Evolutionary conservation across 2,888 invertebrate genomes (phyloP).

Genomic region (Aelia acuminata): DNA sequence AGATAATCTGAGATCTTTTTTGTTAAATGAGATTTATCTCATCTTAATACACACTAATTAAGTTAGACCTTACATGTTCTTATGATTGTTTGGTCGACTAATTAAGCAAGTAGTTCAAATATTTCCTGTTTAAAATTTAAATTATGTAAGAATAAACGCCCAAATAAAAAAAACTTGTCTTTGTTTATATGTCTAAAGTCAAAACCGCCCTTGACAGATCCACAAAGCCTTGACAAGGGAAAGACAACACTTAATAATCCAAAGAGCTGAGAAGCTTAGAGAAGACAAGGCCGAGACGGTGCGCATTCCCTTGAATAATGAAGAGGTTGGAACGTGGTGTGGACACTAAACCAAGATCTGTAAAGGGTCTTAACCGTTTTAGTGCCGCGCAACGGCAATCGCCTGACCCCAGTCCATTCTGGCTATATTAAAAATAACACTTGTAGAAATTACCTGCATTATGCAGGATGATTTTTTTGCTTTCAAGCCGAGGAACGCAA

Average conservation of each 20-base stretch:
- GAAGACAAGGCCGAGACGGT: conserved; percentile 19
- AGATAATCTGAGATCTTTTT: too few relatives aligned
- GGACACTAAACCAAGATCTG: conserved; percentile 50
- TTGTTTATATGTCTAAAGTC: not conserved
- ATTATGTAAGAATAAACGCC: too few relatives aligned
- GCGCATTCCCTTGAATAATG: conserved; percentile 50
- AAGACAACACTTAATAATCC: conserved; percentile 35
- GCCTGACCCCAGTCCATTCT: too few relatives aligned
- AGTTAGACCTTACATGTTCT: too few relatives aligned
- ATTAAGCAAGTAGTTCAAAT: too few relatives aligned
- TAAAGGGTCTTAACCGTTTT: conserved; percentile 49
- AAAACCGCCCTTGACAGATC: not conserved
- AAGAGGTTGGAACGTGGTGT: conserved; percentile 51
- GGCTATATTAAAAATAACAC: not conserved
- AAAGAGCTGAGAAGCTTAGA: conserved; percentile 42
- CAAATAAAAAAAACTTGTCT: too few relatives aligned
- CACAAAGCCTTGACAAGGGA: conserved; percentile 8
- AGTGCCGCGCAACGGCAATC: conserved; percentile 24
- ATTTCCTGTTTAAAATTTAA: too few relatives aligned
- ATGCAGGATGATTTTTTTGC: not conserved
- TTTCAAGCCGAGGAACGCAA: not conserved
- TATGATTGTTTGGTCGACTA: too few relatives aligned
- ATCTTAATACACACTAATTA: too few relatives aligned
- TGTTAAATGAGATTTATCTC: too few relatives aligned
- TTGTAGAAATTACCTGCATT: not conserved